Percentiles rank a stretch among this genome's conserved stretches.
These are phyloP conservation scores for Pogonus chalceus DNA, from an alignment of 1,140 invertebrate genomes.

Conservation along the genomic window DNA sequence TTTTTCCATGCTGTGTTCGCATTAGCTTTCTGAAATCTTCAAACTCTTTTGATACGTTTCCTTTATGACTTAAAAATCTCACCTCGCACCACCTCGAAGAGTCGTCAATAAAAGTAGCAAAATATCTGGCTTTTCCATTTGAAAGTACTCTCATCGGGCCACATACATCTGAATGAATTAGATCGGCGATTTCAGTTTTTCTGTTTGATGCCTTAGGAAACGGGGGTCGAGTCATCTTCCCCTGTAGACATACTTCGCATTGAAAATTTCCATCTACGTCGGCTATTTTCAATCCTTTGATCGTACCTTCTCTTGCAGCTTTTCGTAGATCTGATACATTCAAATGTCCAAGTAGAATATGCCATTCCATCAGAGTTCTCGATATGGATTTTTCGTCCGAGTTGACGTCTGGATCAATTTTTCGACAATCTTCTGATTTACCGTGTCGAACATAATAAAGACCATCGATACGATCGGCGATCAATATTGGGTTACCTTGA, in stretches of 20 bases:
- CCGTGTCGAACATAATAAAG: conserved; percentile 11
- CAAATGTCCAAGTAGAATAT: conserved; percentile 1
- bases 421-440: neutral
- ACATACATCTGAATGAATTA: conserved; percentile 35
- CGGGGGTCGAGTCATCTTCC: conserved; percentile 21
- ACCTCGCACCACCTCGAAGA: conserved; percentile 31
- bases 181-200: conserved; percentile 15
- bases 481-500: conserved; percentile 8
- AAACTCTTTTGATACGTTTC: conserved; percentile 30
- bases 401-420: too few relatives aligned
- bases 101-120: conserved; percentile 38
- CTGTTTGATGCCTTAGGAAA: conserved; percentile 19
- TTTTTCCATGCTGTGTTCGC: conserved; percentile 27
- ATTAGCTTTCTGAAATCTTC: conserved; percentile 26
- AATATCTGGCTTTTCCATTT: conserved; percentile 30
- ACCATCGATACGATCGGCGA: conserved; percentile 11
- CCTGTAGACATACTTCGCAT: conserved; percentile 24
- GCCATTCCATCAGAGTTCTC: too few relatives aligned
- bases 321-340: conserved; percentile 11
- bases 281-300: conserved; percentile 13
- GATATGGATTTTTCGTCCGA: too few relatives aligned
- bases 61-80: conserved; percentile 35
- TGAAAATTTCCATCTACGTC: conserved; percentile 1
- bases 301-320: conserved; percentile 5
- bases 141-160: conserved; percentile 34